A percentile compares a stretch with the other conserved stretches of the same genome.
Conservation (phyloP, 2,113 vertebrate species). For the Fulica atra region DNA sequence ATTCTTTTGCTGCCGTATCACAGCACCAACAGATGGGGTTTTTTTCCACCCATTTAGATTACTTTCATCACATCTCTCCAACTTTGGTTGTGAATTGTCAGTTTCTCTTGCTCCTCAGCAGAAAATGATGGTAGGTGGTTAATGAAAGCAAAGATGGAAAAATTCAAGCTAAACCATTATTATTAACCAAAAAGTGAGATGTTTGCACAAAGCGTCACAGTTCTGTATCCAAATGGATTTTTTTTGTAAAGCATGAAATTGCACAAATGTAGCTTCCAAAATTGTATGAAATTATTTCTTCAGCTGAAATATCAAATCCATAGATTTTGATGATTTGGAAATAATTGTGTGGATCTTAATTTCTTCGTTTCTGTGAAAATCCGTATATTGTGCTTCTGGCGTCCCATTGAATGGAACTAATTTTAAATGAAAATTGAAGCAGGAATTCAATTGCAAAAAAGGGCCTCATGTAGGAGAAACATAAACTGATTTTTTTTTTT, state of each 20-base stretch:
- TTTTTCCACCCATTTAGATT: fast-evolving
- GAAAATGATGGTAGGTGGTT: constrained; percentile 5
- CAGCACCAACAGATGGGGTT: neutral
- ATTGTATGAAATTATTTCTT: constrained; percentile 63
- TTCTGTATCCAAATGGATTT: constrained; percentile 57
- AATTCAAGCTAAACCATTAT: neutral
- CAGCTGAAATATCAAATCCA: constrained; percentile 48
- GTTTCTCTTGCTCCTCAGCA: neutral
- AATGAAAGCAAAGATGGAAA: constrained; percentile 28
- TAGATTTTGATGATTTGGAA: constrained; percentile 64
- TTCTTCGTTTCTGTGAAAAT: constrained; percentile 32
- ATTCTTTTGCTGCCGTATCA: neutral
- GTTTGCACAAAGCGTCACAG: constrained; percentile 22
- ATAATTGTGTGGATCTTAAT: constrained; percentile 61
- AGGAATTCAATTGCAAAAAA: neutral
- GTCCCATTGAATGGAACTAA: constrained; percentile 27
- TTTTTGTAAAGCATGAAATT: constrained; percentile 67
- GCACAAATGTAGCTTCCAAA: constrained; percentile 58
- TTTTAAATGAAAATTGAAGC: constrained; percentile 15
- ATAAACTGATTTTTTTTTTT: neutral
- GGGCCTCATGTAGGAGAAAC: neutral
- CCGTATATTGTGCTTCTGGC: constrained; percentile 9
- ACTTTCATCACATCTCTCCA: neutral
- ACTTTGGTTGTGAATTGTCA: neutral
- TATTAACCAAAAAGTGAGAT: constrained; percentile 3